Conservation (phyloP, 2,113 vertebrate genomes). For the Agapornis roseicollis region DNA sequence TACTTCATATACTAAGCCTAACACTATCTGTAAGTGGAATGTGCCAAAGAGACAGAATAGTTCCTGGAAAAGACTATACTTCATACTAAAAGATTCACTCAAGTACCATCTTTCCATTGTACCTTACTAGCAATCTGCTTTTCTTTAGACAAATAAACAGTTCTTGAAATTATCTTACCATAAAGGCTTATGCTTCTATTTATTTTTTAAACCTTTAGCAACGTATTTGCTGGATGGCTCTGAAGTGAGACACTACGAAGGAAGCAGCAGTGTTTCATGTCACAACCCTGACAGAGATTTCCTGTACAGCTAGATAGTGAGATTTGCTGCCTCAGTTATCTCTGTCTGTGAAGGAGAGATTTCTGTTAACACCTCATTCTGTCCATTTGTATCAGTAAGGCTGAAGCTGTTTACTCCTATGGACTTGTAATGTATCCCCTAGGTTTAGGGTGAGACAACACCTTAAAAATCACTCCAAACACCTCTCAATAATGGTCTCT, state of each 20-base stretch:
- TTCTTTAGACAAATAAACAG: neutral
- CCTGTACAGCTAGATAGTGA: neutral
- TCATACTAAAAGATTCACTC: neutral
- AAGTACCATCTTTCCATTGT: neutral
- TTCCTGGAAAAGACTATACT: slow-evolving; percentile 6
- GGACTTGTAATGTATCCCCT: neutral
- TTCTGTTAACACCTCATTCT: neutral
- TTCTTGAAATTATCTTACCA: neutral
- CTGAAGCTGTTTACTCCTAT: neutral
- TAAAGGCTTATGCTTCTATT: neutral
- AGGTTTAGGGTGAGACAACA: neutral
- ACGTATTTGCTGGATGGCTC: neutral
- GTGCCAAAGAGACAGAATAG: neutral
- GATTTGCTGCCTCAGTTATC: neutral
- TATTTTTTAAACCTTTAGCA: neutral
- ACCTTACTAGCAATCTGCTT: neutral
- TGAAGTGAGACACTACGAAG: neutral
- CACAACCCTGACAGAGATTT: neutral
- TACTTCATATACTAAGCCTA: neutral
- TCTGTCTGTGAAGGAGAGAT: neutral
- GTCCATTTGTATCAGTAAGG: neutral
- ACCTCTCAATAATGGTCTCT: neutral
- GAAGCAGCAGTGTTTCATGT: neutral
- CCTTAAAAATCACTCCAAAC: neutral
- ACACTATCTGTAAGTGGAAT: neutral